Evolutionary conservation across 2,888 invertebrate genomes (phyloP), one percentile per base, ranked within the genome.

Genomic region (Eilema sororculum): DNA sequence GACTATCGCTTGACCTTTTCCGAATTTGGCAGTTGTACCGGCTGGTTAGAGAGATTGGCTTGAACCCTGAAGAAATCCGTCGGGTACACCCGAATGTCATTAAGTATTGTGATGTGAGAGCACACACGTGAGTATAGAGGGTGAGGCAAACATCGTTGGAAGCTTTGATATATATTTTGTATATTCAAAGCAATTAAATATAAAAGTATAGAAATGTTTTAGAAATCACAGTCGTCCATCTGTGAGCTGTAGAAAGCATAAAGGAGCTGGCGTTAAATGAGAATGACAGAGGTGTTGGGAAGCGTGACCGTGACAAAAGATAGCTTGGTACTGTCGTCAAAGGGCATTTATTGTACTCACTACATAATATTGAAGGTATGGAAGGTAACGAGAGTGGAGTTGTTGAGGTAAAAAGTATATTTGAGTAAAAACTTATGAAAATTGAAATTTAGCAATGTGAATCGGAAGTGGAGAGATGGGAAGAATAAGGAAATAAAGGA

Each of bases 161-260:
- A 52, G n/a, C 52, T 1, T n/a, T 52, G 6, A n/a, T 52, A 52
- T n/a, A 46, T 46, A 20, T 52, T n/a, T 46, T 46, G 5, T 4
- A 52, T 9, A 52, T 52, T 52, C 5, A n/a, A 41, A 57, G 37
- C 67, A 57, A 68, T 68, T 68, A 41, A 57, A 37, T 52, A 24
- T 0, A 37, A 37, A 22, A 60, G 22, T 46, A 58, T 57, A 58
- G 24, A 62, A 69, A 66, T 65, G 57, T 69, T 71, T 81, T 79
- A 82, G 82, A 82, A 81, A 81, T 72, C 72, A 71, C 68, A 73
- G 57, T 68, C 59, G 59, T 70, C 71, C 69, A 62, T 79, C 82
- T 84, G 78, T 76, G 73, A 80, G 79, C 75, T 81, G 79, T 83
- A 88, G 88, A 88, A 88, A 88, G 88, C 88, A 88, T 87, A 86